Evolutionary conservation across 2,888 invertebrate genomes (phyloP), one percentile per base, ranked within the genome.

Genomic region (Aphrophora alni): DNA sequence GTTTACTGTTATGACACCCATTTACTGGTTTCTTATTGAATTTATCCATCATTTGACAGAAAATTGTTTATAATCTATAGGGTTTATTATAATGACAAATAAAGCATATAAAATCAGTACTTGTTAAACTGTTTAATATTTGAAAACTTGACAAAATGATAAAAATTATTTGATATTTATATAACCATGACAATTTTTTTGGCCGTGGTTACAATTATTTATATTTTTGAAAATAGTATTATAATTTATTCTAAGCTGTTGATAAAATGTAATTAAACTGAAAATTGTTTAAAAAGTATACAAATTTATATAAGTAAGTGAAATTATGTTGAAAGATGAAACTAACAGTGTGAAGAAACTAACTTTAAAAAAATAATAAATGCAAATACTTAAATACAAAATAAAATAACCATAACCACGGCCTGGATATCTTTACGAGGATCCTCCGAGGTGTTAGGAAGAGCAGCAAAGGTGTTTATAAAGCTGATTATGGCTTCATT

Each of bases 341-440:
- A 44, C 12, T 44, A 5, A 33, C 33, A 33, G 12, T 44, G 44
- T 44, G 10, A 8, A 44, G 17, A 44, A 44, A 44, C 2, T 44
- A 2, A 8, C 12, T 44, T 14, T 44, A 7, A 8, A 44, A 44
- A 44, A 44, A 44, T 14, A 7, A 3, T 10, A 14, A 33, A 33
- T 7, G 10, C 4, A 4, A 14, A 59, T 59, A 7, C n/a, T 59
- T 14, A 21, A 4, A 59, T 5, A 59, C 12, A 59, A 59, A 59
- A 21, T n/a, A 59, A 21, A 59, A 59, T 21, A 59, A 59, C 21
- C 21, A 21, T 73, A 80, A 80, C 80, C 80, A 80, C 80, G 80
- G 80, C 80, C 77, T 38, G 51, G 0, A 24, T 28, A 33, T 77
- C 33, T 38, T 51, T 72, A 5, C 17, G 5, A 38, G 71, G 73